These are phyloP conservation scores for Sebastes wilsoni DNA, from an alignment of 2,797 vertebrate species.

Conservation along the genomic window DNA sequence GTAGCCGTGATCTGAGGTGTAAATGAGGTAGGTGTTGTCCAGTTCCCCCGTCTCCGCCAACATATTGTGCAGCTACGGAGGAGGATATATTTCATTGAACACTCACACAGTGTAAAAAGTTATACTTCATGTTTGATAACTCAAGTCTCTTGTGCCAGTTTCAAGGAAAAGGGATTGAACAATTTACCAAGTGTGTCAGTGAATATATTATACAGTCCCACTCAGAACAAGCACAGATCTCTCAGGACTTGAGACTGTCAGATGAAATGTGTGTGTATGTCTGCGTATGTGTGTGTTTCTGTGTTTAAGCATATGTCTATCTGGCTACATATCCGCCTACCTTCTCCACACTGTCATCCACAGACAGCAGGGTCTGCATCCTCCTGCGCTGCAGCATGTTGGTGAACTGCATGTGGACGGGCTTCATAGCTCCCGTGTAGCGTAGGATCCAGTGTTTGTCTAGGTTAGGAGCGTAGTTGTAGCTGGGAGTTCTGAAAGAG, in stretches of 20 bases:
- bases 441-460: conserved; percentile 99
- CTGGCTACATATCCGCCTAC: conserved; percentile 69
- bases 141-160: conserved; percentile 60
- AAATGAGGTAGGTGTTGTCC: conserved; percentile 96
- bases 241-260: conserved; percentile 60
- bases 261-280: conserved; percentile 26
- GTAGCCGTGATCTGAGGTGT: conserved; percentile 97
- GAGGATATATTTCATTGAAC: conserved; percentile 35
- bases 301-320: conserved; percentile 24
- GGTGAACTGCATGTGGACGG: conserved; percentile 99
- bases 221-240: conserved; percentile 74
- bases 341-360: conserved; percentile 96
- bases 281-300: neutral
- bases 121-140: conserved; percentile 39
- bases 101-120: conserved; percentile 35
- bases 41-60: conserved; percentile 92
- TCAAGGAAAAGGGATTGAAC: conserved; percentile 59
- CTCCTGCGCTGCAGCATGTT: conserved; percentile 96
- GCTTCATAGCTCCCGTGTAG: conserved; percentile 97
- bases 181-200: conserved; percentile 75
- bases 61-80: conserved; percentile 89
- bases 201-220: conserved; percentile 70
- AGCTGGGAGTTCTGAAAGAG: conserved; percentile 91
- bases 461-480: conserved; percentile 95
- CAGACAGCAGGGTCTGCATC: conserved; percentile 95